Evolutionary conservation across 2,888 invertebrate species (phyloP).

Genomic region (Homarus gammarus): DNA sequence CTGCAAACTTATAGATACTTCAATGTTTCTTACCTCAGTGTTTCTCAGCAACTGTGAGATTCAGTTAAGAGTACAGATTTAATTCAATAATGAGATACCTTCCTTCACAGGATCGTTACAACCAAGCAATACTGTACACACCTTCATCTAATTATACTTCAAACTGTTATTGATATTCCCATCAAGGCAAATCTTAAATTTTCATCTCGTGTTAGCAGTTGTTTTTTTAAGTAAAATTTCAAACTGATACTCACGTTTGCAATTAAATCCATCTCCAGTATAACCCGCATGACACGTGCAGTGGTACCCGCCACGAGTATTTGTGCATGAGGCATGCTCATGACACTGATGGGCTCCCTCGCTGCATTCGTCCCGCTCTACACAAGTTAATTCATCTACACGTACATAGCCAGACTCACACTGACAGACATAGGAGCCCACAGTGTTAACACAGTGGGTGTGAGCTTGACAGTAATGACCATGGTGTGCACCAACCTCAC

Average conservation of each 20-base stretch:
- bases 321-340: slow-evolving; percentile 87
- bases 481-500: slow-evolving; percentile 86
- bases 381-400: slow-evolving; percentile 87
- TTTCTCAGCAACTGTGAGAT: too few relatives aligned
- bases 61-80: too few relatives aligned
- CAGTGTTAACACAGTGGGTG: slow-evolving; percentile 90
- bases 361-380: slow-evolving; percentile 89
- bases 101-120: too few relatives aligned
- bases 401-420: slow-evolving; percentile 89
- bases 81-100: too few relatives aligned
- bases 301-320: slow-evolving; percentile 88
- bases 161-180: too few relatives aligned
- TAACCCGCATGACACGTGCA: slow-evolving; percentile 87
- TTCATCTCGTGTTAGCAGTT: too few relatives aligned
- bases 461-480: slow-evolving; percentile 92
- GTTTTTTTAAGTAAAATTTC: too few relatives aligned
- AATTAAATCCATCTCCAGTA: slow-evolving; percentile 86
- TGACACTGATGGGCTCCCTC: slow-evolving; percentile 87
- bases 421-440: slow-evolving; percentile 90
- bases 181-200: too few relatives aligned
- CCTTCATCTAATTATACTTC: too few relatives aligned
- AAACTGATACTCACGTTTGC: slow-evolving; percentile 85
- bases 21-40: too few relatives aligned
- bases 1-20: too few relatives aligned
- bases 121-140: too few relatives aligned